Evolutionary conservation across 2,113 vertebrate species (phyloP).

Genomic region (Indicator maculatus): DNA sequence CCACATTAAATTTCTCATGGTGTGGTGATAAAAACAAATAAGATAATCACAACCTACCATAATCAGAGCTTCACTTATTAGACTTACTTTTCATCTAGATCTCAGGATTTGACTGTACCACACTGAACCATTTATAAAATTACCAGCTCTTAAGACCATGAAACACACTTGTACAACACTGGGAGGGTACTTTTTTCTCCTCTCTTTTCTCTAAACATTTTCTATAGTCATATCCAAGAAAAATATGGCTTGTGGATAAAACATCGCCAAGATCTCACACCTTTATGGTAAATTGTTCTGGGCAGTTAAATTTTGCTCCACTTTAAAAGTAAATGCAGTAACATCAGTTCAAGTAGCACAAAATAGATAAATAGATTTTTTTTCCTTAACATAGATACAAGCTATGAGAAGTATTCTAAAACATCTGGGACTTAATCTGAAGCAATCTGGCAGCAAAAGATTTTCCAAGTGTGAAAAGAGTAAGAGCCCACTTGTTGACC

Average conservation of each 20-base stretch:
- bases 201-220: background rate
- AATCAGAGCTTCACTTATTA: background rate
- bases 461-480: background rate
- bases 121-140: background rate
- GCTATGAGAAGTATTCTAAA: background rate
- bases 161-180: background rate
- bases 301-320: background rate
- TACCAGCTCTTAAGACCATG: background rate
- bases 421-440: background rate
- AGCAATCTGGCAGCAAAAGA: background rate
- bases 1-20: background rate
- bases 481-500: background rate
- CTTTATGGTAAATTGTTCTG: background rate
- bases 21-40: background rate
- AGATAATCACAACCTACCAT: background rate
- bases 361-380: background rate
- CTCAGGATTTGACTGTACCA: background rate
- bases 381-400: background rate
- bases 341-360: background rate
- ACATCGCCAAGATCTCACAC: background rate
- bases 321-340: background rate
- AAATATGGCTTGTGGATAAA: background rate
- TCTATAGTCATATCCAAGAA: background rate
- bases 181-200: background rate
- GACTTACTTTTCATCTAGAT: background rate